Evolutionary conservation across 1,140 invertebrate genomes (phyloP).

Genomic region (Metopolophium dirhodum): DNA sequence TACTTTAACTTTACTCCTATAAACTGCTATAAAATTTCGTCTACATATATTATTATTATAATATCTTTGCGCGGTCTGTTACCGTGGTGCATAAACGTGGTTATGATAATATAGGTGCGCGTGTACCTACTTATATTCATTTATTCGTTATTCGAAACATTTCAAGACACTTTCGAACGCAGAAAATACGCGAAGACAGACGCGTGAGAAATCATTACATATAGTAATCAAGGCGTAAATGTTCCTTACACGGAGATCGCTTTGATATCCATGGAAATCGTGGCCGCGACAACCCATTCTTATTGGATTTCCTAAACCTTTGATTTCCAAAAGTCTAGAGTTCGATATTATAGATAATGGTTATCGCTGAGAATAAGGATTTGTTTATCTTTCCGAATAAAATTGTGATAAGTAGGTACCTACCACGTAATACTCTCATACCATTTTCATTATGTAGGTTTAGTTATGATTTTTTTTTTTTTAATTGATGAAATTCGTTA

Average conservation of each 20-base stretch:
- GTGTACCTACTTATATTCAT: no score
- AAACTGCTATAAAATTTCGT: not conserved
- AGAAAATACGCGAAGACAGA: no score
- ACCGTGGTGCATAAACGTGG: no score
- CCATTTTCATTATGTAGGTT: no score
- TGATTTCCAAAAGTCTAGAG: not conserved
- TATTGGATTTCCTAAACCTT: not conserved
- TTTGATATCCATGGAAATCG: not conserved
- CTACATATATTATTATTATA: not conserved
- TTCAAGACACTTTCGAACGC: no score
- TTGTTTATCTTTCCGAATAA: not conserved
- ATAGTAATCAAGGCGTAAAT: no score
- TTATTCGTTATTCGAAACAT: no score
- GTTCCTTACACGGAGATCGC: no score
- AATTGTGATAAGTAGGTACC: not conserved
- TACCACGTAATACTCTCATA: not conserved
- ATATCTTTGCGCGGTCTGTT: not conserved
- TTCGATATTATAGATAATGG: no score
- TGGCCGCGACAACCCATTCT: not conserved
- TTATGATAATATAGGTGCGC: not conserved
- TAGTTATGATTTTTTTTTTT: not conserved
- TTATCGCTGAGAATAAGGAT: not conserved
- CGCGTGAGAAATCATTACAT: no score
- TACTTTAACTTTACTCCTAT: constrained; percentile 15
- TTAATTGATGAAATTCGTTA: not conserved